Conservation (phyloP, 1,140 invertebrate genomes). For the Idris sp. region DNA sequence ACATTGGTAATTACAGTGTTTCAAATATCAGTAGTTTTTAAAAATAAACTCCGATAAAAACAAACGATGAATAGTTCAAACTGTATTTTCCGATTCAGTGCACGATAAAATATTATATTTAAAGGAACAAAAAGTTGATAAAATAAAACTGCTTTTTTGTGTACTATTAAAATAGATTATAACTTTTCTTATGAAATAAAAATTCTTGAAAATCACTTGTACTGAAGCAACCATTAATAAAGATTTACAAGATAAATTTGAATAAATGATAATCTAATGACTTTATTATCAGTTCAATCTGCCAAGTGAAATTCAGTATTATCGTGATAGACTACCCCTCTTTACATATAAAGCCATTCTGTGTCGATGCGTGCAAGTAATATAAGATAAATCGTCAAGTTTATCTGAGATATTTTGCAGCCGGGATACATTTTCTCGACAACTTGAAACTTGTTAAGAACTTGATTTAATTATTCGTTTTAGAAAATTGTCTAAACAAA, state of each 20-base stretch:
- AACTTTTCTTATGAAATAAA: too few relatives aligned
- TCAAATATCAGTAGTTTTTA: too few relatives aligned
- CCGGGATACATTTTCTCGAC: constrained; percentile 7
- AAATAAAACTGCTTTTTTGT: too few relatives aligned
- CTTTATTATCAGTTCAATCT: constrained; percentile 27
- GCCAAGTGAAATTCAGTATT: constrained; percentile 18
- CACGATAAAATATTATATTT: too few relatives aligned
- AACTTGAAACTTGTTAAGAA: too few relatives aligned
- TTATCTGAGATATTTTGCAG: constrained; percentile 19
- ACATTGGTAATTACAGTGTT: too few relatives aligned
- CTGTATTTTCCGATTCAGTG: too few relatives aligned
- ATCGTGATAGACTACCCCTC: constrained; percentile 19
- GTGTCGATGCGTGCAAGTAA: constrained; percentile 19
- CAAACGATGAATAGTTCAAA: too few relatives aligned
- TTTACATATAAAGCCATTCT: constrained; percentile 23
- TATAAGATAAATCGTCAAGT: constrained; percentile 30
- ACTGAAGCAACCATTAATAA: constrained; percentile 8
- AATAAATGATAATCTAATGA: constrained; percentile 37
- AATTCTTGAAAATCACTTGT: too few relatives aligned
- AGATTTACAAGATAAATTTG: constrained; percentile 12
- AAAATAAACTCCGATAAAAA: too few relatives aligned
- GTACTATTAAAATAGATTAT: too few relatives aligned
- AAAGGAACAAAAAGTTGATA: too few relatives aligned
- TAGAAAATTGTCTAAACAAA: neutral
- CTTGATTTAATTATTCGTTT: constrained; percentile 3